These are phyloP conservation scores for Atrina japonica DNA, from an alignment of 2,888 invertebrate genomes.

Conservation along the genomic window DNA sequence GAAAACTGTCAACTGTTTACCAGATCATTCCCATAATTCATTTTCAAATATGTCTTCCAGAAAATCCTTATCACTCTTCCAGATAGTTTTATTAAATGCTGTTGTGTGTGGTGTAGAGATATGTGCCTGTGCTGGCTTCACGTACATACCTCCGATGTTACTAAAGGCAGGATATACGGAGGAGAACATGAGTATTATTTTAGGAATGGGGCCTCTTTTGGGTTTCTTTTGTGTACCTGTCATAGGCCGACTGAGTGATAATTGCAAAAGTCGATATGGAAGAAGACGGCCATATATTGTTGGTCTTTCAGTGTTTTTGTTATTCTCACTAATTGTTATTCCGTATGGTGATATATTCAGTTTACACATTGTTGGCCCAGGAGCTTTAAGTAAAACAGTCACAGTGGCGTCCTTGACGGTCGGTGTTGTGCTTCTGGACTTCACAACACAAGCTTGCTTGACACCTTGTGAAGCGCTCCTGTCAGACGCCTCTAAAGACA, in stretches of 20 bases:
- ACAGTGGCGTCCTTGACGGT: conserved; percentile 80
- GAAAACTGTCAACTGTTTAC: too few relatives aligned
- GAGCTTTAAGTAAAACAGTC: conserved; percentile 54
- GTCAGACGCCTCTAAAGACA: conserved; percentile 91
- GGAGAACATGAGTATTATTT: conserved; percentile 80
- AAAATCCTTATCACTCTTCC: conserved; percentile 58
- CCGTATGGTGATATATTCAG: conserved; percentile 76
- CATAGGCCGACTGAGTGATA: conserved; percentile 81
- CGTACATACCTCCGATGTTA: conserved; percentile 82
- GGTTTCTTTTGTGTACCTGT: conserved; percentile 80
- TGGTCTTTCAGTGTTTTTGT: conserved; percentile 76
- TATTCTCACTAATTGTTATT: conserved; percentile 80
- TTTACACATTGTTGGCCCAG: conserved; percentile 58
- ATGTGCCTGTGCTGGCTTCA: conserved; percentile 82
- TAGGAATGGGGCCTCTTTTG: conserved; percentile 81
- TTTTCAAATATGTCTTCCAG: conserved; percentile 2
- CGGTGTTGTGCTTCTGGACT: conserved; percentile 95
- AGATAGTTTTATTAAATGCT: conserved; percentile 79
- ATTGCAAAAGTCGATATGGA: conserved; percentile 78
- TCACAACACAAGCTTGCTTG: conserved; percentile 97
- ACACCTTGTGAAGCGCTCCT: conserved; percentile 96
- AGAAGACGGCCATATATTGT: conserved; percentile 82
- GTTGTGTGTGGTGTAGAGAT: conserved; percentile 82
- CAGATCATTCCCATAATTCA: too few relatives aligned
- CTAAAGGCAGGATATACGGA: conserved; percentile 81